Evolutionary conservation across 53 echinoderm and acorn worm genomes (phyloP).

Genomic region (Actinopyga echinites): DNA sequence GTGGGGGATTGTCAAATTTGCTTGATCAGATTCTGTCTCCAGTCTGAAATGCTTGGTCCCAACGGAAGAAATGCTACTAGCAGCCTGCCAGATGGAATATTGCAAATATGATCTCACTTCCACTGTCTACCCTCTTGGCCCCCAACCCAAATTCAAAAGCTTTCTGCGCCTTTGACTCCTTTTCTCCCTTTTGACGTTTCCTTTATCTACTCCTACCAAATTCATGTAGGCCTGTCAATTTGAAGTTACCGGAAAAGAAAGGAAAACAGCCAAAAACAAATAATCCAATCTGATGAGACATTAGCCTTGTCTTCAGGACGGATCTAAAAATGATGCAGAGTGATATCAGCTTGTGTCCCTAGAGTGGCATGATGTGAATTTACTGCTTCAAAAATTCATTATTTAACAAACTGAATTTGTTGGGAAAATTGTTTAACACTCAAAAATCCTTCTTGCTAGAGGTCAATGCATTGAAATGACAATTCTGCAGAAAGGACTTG

Average conservation of each 20-base stretch:
- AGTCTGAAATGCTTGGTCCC: slow-evolving; percentile 16
- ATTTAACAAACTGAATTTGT: slow-evolving; percentile 44
- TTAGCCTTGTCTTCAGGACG: slow-evolving; percentile 15
- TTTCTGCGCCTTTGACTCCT: neutral
- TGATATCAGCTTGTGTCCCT: slow-evolving; percentile 32
- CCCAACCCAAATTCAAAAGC: neutral
- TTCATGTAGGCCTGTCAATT: slow-evolving; percentile 36
- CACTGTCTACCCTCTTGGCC: slow-evolving; percentile 11
- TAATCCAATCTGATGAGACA: slow-evolving; percentile 34
- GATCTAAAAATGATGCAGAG: slow-evolving; percentile 25
- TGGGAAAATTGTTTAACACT: slow-evolving; percentile 48
- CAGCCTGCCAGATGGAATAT: slow-evolving; percentile 44
- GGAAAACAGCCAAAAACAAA: slow-evolving; percentile 8
- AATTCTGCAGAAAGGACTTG: neutral
- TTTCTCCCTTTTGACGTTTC: neutral
- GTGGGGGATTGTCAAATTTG: slow-evolving; percentile 46
- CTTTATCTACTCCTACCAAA: neutral
- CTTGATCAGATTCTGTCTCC: slow-evolving; percentile 42
- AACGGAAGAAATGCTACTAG: slow-evolving; percentile 12
- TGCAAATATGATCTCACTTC: slow-evolving; percentile 38
- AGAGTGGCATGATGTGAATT: slow-evolving; percentile 40
- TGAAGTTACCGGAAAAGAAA: neutral
- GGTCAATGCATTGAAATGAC: neutral
- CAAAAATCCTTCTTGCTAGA: slow-evolving; percentile 7
- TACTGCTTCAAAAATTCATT: slow-evolving; percentile 48